Evolutionary conservation across 2,797 vertebrate species (phyloP).

Genomic region (Enteromius anoplus): DNA sequence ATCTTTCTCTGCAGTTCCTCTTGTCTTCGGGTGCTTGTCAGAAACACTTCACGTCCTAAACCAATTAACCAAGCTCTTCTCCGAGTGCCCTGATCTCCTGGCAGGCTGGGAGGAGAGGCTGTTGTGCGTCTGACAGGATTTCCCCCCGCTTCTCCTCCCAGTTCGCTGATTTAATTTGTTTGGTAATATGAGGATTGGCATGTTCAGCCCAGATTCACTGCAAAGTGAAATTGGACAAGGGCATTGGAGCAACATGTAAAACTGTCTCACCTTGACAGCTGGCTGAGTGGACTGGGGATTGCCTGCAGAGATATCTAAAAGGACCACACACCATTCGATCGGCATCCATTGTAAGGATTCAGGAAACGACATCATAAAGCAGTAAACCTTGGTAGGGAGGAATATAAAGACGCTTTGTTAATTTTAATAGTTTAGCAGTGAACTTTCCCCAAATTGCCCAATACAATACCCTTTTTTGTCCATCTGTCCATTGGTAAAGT

Average conservation of each 20-base stretch:
- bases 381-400: constrained; percentile 59
- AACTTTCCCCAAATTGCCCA: constrained; percentile 27
- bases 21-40: constrained; percentile 58
- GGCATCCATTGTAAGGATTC: constrained; percentile 66
- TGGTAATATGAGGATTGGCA: constrained; percentile 84
- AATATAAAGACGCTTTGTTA: constrained; percentile 6
- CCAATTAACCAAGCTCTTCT: constrained; percentile 74
- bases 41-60: constrained; percentile 65
- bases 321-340: constrained; percentile 72
- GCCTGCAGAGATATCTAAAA: constrained; percentile 60
- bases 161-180: constrained; percentile 83
- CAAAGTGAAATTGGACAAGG: constrained; percentile 85
- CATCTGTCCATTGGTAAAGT: not conserved
- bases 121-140: constrained; percentile 65
- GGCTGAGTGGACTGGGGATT: constrained; percentile 76
- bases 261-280: constrained; percentile 82
- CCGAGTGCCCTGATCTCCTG: constrained; percentile 68
- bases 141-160: constrained; percentile 52
- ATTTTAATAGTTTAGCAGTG: constrained; percentile 8
- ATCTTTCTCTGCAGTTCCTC: constrained; percentile 42
- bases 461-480: not conserved
- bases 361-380: constrained; percentile 65
- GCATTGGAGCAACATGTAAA: constrained; percentile 83
- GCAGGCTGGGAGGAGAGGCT: constrained; percentile 64
- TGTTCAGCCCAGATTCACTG: constrained; percentile 81